phyloP scores from a whole-genome alignment of 2,888 invertebrate genomes.

The Gandaritis pyraliata region DNA sequence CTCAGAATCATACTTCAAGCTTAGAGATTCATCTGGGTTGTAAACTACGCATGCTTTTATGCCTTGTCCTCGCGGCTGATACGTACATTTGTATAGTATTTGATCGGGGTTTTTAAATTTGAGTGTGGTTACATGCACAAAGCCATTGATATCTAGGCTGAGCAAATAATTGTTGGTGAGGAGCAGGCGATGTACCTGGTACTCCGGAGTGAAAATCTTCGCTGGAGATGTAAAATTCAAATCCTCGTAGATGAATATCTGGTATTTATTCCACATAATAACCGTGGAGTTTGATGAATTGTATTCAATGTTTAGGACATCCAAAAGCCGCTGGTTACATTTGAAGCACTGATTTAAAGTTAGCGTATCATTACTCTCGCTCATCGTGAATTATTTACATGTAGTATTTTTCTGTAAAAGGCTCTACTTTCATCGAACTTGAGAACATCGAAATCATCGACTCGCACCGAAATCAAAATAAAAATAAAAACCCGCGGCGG shows the following conservation, averaged over 20 bases:
- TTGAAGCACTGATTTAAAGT: constrained; percentile 55
- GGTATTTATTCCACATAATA: constrained; percentile 72
- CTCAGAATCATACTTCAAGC: constrained; percentile 55
- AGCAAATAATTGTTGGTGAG: constrained; percentile 58
- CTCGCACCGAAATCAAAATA: too few relatives aligned
- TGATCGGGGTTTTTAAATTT: constrained; percentile 62
- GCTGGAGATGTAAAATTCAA: constrained; percentile 50
- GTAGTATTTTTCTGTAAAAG: constrained; percentile 1
- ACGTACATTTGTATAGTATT: constrained; percentile 56
- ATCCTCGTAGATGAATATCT: constrained; percentile 68
- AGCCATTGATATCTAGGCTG: constrained; percentile 61
- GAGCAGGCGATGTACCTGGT: constrained; percentile 56
- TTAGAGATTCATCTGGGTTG: constrained; percentile 49
- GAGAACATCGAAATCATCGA: too few relatives aligned
- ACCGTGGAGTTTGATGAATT: constrained; percentile 51
- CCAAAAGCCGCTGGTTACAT: constrained; percentile 48
- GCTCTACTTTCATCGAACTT: neutral
- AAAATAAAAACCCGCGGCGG: too few relatives aligned
- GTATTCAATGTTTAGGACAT: constrained; percentile 58
- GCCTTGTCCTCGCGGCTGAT: constrained; percentile 51
- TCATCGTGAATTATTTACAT: constrained; percentile 46
- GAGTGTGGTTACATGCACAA: constrained; percentile 58
- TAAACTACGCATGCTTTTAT: constrained; percentile 46
- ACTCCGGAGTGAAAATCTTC: constrained; percentile 58
- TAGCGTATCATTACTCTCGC: constrained; percentile 41